Percentiles rank a stretch among this genome's conserved stretches.
These are phyloP conservation scores for Uromys caudimaculatus DNA, from an alignment of 2,797 vertebrate genomes.

Conservation along the genomic window DNA sequence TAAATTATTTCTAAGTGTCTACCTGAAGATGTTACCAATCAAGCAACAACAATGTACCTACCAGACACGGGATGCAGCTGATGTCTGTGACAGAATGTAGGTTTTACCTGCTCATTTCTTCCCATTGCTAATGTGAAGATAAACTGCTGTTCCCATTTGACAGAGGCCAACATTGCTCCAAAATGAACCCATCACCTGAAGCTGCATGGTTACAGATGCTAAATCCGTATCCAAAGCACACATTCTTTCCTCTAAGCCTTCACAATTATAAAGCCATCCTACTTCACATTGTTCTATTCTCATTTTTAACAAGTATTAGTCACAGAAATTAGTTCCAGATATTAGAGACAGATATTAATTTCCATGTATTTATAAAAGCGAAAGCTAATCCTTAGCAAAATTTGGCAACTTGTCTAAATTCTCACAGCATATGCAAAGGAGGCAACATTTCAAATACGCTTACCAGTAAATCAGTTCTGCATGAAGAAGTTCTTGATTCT, in stretches of 20 bases:
- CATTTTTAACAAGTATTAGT: neutral
- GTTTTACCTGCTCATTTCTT: too few relatives aligned
- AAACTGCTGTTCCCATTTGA: neutral
- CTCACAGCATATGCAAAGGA: neutral
- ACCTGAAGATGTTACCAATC: neutral
- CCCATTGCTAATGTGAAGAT: neutral
- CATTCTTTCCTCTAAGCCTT: neutral
- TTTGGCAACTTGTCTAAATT: constrained; percentile 13
- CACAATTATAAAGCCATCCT: neutral
- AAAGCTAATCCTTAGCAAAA: constrained; percentile 25
- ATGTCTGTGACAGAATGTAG: neutral
- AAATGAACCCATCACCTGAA: neutral
- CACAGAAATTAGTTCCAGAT: neutral
- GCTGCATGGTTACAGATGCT: neutral
- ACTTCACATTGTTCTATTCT: neutral
- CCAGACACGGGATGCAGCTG: neutral
- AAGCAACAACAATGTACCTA: neutral
- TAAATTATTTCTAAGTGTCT: neutral
- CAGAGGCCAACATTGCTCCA: neutral
- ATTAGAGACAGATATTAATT: neutral
- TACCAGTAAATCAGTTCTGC: neutral
- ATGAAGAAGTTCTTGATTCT: neutral
- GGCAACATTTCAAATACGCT: neutral
- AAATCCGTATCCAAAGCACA: neutral
- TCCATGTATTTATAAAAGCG: constrained; percentile 1